These are phyloP conservation scores for Rhynchophorus ferrugineus DNA, from an alignment of 1,140 invertebrate species.

Conservation along the genomic window DNA sequence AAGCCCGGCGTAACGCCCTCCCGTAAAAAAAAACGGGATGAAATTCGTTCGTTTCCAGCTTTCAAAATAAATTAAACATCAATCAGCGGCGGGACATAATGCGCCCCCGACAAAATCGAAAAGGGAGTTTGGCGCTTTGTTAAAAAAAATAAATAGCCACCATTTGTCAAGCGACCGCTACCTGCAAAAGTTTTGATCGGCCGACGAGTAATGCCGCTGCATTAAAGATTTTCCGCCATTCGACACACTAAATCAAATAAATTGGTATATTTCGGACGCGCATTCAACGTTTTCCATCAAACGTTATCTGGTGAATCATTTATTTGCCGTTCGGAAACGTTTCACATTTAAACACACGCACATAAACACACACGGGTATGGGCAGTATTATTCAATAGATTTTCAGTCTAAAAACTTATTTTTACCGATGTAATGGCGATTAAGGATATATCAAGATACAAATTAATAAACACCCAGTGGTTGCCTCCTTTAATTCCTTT, in stretches of 20 bases:
- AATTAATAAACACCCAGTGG: too few relatives aligned
- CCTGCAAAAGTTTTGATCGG: slow-evolving; percentile 8
- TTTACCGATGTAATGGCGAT: too few relatives aligned
- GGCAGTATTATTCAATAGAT: too few relatives aligned
- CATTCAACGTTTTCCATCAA: slow-evolving; percentile 20
- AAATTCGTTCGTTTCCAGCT: too few relatives aligned
- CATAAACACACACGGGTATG: slow-evolving; percentile 11
- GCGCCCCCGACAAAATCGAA: slow-evolving; percentile 4
- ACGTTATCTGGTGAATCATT: slow-evolving; percentile 18
- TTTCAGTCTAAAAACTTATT: too few relatives aligned
- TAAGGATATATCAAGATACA: too few relatives aligned
- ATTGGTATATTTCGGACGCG: slow-evolving; percentile 19
- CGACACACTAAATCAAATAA: slow-evolving; percentile 17
- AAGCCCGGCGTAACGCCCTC: too few relatives aligned
- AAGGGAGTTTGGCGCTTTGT: slow-evolving; percentile 6
- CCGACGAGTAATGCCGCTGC: slow-evolving; percentile 6
- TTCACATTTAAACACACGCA: slow-evolving; percentile 19
- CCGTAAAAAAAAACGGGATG: too few relatives aligned
- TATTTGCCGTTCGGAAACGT: slow-evolving; percentile 11
- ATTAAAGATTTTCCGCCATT: slow-evolving; percentile 21
- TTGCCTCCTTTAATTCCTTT: too few relatives aligned
- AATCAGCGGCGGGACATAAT: slow-evolving; percentile 5
- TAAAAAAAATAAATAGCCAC: slow-evolving; percentile 9
- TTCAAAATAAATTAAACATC: too few relatives aligned
- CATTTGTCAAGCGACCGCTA: slow-evolving; percentile 18